Evolutionary conservation across 2,113 vertebrate species (phyloP), one percentile per base, ranked within the genome.

Genomic region (Dromiciops gliroides): DNA sequence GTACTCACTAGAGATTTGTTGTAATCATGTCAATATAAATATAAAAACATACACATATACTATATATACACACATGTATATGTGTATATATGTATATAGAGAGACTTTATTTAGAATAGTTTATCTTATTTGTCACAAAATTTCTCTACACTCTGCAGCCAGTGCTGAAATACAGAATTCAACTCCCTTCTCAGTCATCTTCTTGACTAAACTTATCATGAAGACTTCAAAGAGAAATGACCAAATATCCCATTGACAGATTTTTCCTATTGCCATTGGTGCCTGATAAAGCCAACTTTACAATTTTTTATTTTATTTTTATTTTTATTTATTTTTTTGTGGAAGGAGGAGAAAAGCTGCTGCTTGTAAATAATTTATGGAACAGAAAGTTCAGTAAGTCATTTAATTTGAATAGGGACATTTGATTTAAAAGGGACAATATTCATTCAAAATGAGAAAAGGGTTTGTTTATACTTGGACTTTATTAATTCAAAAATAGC

Each of bases 401-500:
- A 5, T 52, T 56, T 25, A 1, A 92, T 49, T 95, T 50, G 83
- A 31, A 93, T 91, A 93, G 96, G 92, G 56, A 47, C 95, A 94
- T 93, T 95, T 47, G 53, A 4, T 92, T 95, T 95, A 51, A 60
- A 95, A 94, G 23, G 92, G 88, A n/a, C 89, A 92, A 90, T 89
- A 31, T 47, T 96, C 97, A 48, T 91, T 92, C 95, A 90, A 37
- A 95, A 51, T 95, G 51, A 97, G 96, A 92, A 93, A 90, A 94
- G 89, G 14, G 91, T 0, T 23, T 93, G 51, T 90, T 98, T 92
- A 91, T 89, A 24, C 23, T 67, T 52, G 50, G 95, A 1, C 14
- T 48, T 50, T 91, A 24, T 90, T 97, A 97, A 97, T 97, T 95
- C 93, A 96, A 98, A 97, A 95, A 90, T 47, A 96, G 48, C 19